Conservation (phyloP, 2,888 invertebrate species). For the Yponomeuta sedellus region DNA sequence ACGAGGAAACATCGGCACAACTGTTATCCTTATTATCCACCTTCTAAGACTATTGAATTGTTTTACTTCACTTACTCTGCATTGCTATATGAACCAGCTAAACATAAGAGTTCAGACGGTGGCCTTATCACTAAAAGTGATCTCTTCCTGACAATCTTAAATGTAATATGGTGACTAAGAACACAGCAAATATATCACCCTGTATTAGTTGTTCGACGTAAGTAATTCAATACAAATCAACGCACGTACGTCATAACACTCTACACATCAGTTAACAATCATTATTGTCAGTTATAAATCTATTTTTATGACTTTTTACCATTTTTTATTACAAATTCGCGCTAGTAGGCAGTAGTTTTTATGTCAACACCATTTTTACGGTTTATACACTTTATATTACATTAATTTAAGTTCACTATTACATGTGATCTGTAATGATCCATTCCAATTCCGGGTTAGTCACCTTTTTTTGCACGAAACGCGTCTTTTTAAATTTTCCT, state of each 20-base stretch:
- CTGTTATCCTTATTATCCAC: too few relatives aligned
- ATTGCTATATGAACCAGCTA: not conserved
- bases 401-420: constrained; percentile 33
- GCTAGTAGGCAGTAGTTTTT: constrained; percentile 63
- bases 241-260: constrained; percentile 68
- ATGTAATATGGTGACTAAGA: not conserved
- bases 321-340: constrained; percentile 75
- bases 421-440: constrained; percentile 7
- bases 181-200: not conserved
- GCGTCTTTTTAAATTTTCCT: too few relatives aligned
- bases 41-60: too few relatives aligned
- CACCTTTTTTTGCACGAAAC: too few relatives aligned
- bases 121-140: too few relatives aligned
- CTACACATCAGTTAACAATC: constrained; percentile 76
- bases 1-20: too few relatives aligned
- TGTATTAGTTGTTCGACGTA: constrained; percentile 3
- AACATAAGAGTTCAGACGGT: too few relatives aligned
- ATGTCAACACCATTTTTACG: constrained; percentile 59
- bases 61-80: too few relatives aligned
- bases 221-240: constrained; percentile 25
- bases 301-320: constrained; percentile 72
- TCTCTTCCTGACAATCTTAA: too few relatives aligned
- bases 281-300: constrained; percentile 77
- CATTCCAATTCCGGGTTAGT: too few relatives aligned
- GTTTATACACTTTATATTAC: constrained; percentile 43